phyloP scores from a whole-genome alignment of 2,113 vertebrate genomes.

The Leptobrachium leishanense region DNA sequence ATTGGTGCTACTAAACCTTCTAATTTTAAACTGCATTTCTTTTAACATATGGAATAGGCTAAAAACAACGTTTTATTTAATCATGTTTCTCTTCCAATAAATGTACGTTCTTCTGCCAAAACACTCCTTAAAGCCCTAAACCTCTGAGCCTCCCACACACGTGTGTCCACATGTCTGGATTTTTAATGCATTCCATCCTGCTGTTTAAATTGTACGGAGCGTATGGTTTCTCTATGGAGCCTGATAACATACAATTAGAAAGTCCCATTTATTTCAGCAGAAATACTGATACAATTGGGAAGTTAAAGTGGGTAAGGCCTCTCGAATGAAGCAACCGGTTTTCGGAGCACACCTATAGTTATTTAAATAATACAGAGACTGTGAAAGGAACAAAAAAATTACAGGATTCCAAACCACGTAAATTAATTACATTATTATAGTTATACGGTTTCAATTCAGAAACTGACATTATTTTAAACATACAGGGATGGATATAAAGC shows the following conservation, averaged over 20 bases:
- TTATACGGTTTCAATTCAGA: not conserved
- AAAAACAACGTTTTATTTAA: no score
- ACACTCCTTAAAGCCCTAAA: not conserved
- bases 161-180: not conserved
- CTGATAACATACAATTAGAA: slow-evolving; percentile 25
- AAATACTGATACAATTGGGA: slow-evolving; percentile 14
- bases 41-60: no score
- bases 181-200: slow-evolving; percentile 19
- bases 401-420: slow-evolving; percentile 9
- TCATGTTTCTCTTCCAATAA: no score
- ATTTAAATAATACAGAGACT: not conserved
- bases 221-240: not conserved
- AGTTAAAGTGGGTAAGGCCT: slow-evolving; percentile 8
- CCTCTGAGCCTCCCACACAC: slow-evolving; percentile 4
- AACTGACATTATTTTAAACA: not conserved
- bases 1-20: no score
- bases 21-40: no score
- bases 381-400: not conserved
- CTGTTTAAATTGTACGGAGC: slow-evolving; percentile 17
- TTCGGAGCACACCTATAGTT: not conserved
- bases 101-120: not conserved
- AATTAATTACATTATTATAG: slow-evolving; percentile 4
- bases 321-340: not conserved
- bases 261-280: slow-evolving; percentile 23
- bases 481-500: no score